Percentiles rank a stretch among this genome's conserved stretches.
phyloP scores from a whole-genome alignment of 2,888 invertebrate species.

The Cotesia congregata region DNA sequence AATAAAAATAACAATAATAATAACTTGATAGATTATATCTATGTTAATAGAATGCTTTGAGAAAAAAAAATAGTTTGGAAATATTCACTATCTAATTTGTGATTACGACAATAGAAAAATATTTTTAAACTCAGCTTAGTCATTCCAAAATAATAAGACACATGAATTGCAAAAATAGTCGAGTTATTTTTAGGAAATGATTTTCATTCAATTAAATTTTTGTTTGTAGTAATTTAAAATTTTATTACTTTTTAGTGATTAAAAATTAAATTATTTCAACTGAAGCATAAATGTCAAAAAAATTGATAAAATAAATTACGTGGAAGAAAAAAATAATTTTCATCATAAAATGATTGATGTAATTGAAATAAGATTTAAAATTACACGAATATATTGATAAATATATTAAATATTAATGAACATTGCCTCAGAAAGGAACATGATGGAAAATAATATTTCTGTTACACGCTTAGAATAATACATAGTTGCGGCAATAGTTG shows the following conservation, averaged over 20 bases:
- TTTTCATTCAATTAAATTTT: neutral
- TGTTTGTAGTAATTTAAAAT: neutral
- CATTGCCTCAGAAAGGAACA: neutral
- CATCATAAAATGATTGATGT: neutral
- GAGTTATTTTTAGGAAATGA: neutral
- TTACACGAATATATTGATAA: neutral
- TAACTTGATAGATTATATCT: too few species aligned
- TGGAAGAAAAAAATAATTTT: neutral
- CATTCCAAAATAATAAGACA: neutral
- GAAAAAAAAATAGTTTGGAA: neutral
- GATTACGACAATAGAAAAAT: neutral
- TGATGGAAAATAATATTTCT: neutral
- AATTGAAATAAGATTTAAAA: neutral
- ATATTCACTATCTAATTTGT: neutral
- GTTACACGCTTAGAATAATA: neutral
- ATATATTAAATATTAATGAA: neutral
- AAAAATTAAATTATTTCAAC: neutral
- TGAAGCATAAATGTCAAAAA: neutral
- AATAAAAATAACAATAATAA: too few species aligned
- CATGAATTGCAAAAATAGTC: neutral
- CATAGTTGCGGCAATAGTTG: neutral
- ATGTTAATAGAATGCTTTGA: neutral
- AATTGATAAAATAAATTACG: neutral
- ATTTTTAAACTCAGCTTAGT: neutral
- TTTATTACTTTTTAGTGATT: neutral